Percentiles rank a stretch among this genome's conserved stretches.
Evolutionary conservation across 2,888 invertebrate genomes (phyloP).

Genomic region (Ichneumoninae sp.): DNA sequence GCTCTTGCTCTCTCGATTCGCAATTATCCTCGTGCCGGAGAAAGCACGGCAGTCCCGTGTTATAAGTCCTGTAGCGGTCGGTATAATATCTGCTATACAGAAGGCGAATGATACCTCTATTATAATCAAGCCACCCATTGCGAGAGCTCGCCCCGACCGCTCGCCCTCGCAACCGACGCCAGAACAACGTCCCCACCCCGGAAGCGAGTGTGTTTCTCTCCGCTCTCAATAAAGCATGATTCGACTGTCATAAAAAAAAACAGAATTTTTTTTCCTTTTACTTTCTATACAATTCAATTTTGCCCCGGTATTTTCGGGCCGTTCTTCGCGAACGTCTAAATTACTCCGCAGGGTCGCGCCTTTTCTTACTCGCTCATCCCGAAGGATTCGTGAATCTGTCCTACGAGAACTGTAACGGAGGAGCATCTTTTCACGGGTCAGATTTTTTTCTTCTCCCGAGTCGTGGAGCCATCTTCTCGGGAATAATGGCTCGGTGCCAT

Average conservation of each 20-base stretch:
- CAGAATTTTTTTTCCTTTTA: not conserved
- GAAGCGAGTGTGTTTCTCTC: constrained; percentile 68
- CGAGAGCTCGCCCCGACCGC: constrained; percentile 69
- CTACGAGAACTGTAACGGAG: constrained; percentile 6
- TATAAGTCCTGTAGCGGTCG: constrained; percentile 1
- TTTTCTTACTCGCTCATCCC: constrained; percentile 53
- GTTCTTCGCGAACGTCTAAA: constrained; percentile 60
- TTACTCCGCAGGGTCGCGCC: constrained; percentile 61
- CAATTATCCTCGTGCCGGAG: constrained; percentile 79
- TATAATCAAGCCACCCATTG: constrained; percentile 84
- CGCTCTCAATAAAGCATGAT: constrained; percentile 8
- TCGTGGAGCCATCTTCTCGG: constrained; percentile 8
- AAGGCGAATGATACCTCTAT: constrained; percentile 83
- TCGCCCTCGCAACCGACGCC: constrained; percentile 44
- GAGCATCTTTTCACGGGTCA: constrained; percentile 20
- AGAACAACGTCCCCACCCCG: constrained; percentile 60
- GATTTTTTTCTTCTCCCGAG: constrained; percentile 17
- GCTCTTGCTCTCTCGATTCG: constrained; percentile 76
- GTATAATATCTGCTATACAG: constrained; percentile 60
- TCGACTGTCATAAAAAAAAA: constrained; percentile 25
- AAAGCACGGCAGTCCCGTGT: constrained; percentile 71
- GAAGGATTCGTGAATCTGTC: constrained; percentile 19
- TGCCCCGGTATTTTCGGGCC: not conserved
- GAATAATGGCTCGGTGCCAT: constrained; percentile 65
- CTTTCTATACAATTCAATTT: not conserved